Base-by-base conservation (phyloP, 2,113 vertebrate genomes). In the Trematomus loennbergii region DNA sequence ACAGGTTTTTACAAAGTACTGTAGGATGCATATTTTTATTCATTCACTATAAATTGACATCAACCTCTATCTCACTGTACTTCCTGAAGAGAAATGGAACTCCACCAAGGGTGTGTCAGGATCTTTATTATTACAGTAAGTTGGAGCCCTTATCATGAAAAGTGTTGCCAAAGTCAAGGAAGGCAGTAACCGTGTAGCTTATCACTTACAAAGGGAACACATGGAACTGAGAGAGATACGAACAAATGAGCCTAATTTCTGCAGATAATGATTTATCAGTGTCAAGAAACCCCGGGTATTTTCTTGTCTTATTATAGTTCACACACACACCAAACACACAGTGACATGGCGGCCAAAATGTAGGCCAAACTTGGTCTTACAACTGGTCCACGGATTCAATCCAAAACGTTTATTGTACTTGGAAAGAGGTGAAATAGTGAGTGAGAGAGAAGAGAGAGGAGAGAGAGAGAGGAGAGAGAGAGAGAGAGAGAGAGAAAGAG, bases 391-490 rank as follows among this genome's bases (percentile, higher is more conserved):
- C 43, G 61, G 70, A 74, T 46, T 75, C 54, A 45, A 11, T 86
- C 78, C 83, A 87, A 78, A 69, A 54, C 5, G 48, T 73, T 84
- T 92, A 82, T 86, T 89, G 72, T 69, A 71, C 66, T 93, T 92
- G 88, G 86, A 87, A 72, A 25, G 33, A 36, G 45, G 52, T 22
- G 54, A 69, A 72, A 81, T 10, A 68, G 60, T 10, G 46, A n/a
- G n/a, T n/a, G n/a, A n/a, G n/a, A n/a, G n/a, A n/a, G n/a, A 25
- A 60, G 43, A 72, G 48, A 59, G 9, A 53, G 54, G 53, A 40
- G 22, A 72, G 3, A 18, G 22, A 36, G 52, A 29, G 54, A 69
- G 69, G 50, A 69, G 72, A 81, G 10, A 68, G 60, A 10, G 46
- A 50, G 50, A 50, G n/a, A 17, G 54, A 69, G 52, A 61, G 17